Conservation (phyloP, 2,888 invertebrate genomes). For the Timandra comae region DNA sequence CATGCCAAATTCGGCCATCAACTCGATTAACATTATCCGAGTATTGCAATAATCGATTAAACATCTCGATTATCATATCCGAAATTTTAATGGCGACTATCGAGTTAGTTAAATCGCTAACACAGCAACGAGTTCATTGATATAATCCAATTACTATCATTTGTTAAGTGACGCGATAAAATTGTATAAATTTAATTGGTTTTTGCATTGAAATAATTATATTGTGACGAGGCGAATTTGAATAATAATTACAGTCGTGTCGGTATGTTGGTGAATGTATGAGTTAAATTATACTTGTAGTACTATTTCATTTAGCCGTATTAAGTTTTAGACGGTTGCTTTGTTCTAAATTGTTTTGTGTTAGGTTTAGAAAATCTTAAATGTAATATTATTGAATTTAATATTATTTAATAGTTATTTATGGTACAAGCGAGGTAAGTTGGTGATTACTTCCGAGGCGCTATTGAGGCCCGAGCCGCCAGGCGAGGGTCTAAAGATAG, state of each 20-base stretch:
- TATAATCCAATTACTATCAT: constrained; percentile 29
- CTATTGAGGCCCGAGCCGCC: too few species aligned
- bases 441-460: too few species aligned
- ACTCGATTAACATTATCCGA: constrained; percentile 18
- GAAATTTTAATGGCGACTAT: constrained; percentile 6
- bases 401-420: too few species aligned
- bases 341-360: too few species aligned
- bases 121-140: constrained; percentile 24
- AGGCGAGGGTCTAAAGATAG: too few species aligned
- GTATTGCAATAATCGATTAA: neutral
- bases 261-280: too few species aligned
- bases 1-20: constrained; percentile 25
- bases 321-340: constrained; percentile 46
- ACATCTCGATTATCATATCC: constrained; percentile 6
- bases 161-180: constrained; percentile 21
- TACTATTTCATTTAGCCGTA: constrained; percentile 4
- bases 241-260: constrained; percentile 5
- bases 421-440: too few species aligned
- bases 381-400: too few species aligned
- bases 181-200: constrained; percentile 24
- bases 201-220: constrained; percentile 21
- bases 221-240: constrained; percentile 9
- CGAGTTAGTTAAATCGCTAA: constrained; percentile 12
- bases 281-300: too few species aligned
- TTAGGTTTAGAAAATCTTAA: too few species aligned